These are phyloP conservation scores for Cuniculus paca DNA, from an alignment of 2,797 vertebrate species.

Conservation along the genomic window DNA sequence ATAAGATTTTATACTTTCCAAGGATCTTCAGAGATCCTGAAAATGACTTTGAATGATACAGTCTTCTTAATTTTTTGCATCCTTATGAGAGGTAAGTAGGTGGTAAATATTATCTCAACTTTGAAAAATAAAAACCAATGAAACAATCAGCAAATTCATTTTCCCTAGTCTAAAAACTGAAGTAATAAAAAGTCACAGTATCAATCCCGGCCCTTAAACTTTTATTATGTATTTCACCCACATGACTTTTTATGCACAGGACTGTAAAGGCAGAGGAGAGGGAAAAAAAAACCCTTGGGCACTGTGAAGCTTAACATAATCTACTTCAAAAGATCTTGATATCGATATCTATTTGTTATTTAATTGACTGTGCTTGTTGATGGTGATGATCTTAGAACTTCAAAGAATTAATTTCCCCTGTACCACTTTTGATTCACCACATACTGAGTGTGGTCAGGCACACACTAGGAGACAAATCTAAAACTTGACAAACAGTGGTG, in stretches of 20 bases:
- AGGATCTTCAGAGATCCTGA: slow-evolving; percentile 27
- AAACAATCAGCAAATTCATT: slow-evolving; percentile 6
- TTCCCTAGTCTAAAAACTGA: neutral
- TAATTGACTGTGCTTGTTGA: neutral
- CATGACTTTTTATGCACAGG: neutral
- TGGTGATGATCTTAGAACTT: neutral
- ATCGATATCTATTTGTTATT: neutral
- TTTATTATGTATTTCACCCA: neutral
- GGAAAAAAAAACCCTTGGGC: neutral
- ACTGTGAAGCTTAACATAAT: neutral
- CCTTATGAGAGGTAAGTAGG: slow-evolving; percentile 10
- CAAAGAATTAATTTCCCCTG: slow-evolving; percentile 4
- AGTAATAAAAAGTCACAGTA: neutral
- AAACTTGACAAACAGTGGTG: neutral
- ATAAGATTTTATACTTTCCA: slow-evolving; percentile 41
- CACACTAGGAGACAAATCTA: neutral
- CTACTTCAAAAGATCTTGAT: neutral
- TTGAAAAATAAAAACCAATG: slow-evolving; percentile 56
- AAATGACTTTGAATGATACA: slow-evolving; percentile 55
- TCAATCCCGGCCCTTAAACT: neutral
- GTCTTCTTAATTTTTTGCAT: slow-evolving; percentile 39
- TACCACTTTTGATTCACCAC: neutral
- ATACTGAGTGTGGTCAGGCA: neutral
- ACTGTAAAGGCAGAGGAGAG: neutral
- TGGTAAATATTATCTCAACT: slow-evolving; percentile 39